Base-by-base conservation (phyloP, 2,797 vertebrate species). In the Rhynchotus rufescens region DNA sequence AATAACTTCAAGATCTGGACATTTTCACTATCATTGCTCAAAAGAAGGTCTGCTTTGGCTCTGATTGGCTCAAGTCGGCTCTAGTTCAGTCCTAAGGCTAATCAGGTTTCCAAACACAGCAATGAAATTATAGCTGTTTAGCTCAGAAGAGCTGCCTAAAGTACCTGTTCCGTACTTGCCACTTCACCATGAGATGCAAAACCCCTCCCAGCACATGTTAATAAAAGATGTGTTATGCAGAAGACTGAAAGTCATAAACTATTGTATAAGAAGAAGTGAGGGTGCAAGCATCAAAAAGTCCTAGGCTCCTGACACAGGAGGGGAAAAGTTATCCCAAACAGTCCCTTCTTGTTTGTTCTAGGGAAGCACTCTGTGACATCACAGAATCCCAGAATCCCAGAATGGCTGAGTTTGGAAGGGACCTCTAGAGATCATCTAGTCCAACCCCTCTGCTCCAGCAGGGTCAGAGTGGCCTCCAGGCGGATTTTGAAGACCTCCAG, bases 1-100 rank as follows among this genome's bases (percentile, higher is more conserved):
- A 89, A 5, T 26, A 68, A 92, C 90, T 88, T 84, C 38, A 45
- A 82, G 84, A 52, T 93, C 83, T 95, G 91, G 87, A 78, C 88
- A 68, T 51, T 80, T 65, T 77, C 90, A 68, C 88, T 93, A 88
- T 80, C 85, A 36, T 89, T 59, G 72, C 84, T 80, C 72, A 91
- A 68, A 89, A 77, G 7, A 79, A 84, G 30, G 23, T 68, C 81
- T 89, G 76, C 82, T 92, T 82, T 57, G 45, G 59, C 84, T 83
- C 83, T 10, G 2, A 91, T 75, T 49, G 69, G 64, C 79, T 92
- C 60, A 13, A 85, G 65, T 49, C 82, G 66, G 62, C 28, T 56
- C 44, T 90, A 86, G 51, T 76, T 73, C 60, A 87, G 64, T 15
- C 73, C 40, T 79, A 67, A 32, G 79, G 61, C 9, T 3, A 6